These are phyloP conservation scores for Sinopyrophorus schimmeli DNA, from an alignment of 2,888 invertebrate genomes.

Conservation along the genomic window DNA sequence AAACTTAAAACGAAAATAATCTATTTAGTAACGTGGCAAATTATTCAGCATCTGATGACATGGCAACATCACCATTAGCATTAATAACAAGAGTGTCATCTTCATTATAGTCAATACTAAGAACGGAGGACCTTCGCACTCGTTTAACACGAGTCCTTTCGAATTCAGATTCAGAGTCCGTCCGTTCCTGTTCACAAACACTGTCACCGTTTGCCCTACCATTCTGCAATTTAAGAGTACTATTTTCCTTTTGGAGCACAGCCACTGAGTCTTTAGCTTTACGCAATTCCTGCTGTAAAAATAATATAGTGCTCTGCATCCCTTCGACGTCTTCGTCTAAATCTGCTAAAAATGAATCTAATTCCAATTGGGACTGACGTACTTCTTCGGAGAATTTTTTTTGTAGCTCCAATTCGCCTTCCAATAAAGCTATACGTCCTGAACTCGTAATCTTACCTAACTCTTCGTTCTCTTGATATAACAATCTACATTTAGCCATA, in stretches of 20 bases:
- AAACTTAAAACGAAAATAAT: slow-evolving; percentile 3
- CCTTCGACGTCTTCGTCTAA: slow-evolving; percentile 97
- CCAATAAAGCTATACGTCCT: slow-evolving; percentile 91
- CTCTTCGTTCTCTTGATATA: slow-evolving; percentile 97
- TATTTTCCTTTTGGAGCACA: slow-evolving; percentile 65
- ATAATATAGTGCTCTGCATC: slow-evolving; percentile 96
- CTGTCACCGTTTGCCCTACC: slow-evolving; percentile 43
- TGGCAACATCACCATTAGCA: slow-evolving; percentile 67
- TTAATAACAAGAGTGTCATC: slow-evolving; percentile 73
- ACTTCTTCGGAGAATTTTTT: slow-evolving; percentile 96
- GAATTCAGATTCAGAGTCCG: slow-evolving; percentile 56
- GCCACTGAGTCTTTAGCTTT: slow-evolving; percentile 73
- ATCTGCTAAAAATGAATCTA: slow-evolving; percentile 94
- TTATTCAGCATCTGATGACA: slow-evolving; percentile 53
- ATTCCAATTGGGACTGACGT: slow-evolving; percentile 93
- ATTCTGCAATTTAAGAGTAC: slow-evolving; percentile 44
- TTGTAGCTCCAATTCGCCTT: slow-evolving; percentile 92
- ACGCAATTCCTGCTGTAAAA: slow-evolving; percentile 89
- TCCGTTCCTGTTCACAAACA: slow-evolving; percentile 54
- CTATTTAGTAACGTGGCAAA: slow-evolving; percentile 6
- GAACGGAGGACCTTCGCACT: slow-evolving; percentile 70
- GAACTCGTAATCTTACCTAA: slow-evolving; percentile 94
- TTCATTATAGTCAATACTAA: slow-evolving; percentile 74
- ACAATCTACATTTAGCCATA: slow-evolving; percentile 94
- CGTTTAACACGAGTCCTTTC: slow-evolving; percentile 65